Evolutionary conservation across 2,888 invertebrate species (phyloP), one percentile per base, ranked within the genome.

Genomic region (Meliscaeva auricollis): DNA sequence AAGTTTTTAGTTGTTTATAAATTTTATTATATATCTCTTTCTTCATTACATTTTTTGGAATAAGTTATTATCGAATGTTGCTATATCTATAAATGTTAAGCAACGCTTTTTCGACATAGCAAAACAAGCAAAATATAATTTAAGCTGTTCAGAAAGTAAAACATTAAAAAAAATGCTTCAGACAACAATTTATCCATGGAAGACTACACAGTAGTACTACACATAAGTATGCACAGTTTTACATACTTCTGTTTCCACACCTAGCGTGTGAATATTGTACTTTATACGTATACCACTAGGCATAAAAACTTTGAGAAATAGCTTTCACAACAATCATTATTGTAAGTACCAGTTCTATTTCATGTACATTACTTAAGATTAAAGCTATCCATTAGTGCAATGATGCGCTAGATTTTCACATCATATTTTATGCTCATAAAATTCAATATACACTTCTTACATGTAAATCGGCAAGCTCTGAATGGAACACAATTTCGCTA

Each of bases 401-500:
- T 76, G 75, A 84, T 82, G 82, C 68, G 77, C 77, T 73, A 82
- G 77, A 82, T 77, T 77, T 77, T 54, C 54, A 68, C 64, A 75
- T 58, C 48, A 56, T 68, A 46, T 60, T 56, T 84, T 15, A 75
- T 74, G 64, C 80, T 35, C 30, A 80, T 64, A 69, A 66, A 76
- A 70, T 77, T 84, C 44, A 70, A 66, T 68, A 80, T 72, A 52
- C 46, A 58, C 66, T 17, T 70, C 52, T 41, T 76, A 50, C 56
- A 77, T 77, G 82, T 77, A 82, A 82, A 77, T 82, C 64, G 66
- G 66, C 30, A 66, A 44, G 30, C 41, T 60, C 54, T 77, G 91
- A 91, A 91, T 91, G 89, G 91, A 90, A 90, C 90, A 91, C 90
- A 90, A 91, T 91, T 91, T 91, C 89, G 89, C 91, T 91, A 91